Conservation (phyloP, 2,888 invertebrate species). For the Eristalinus aeneus region DNA sequence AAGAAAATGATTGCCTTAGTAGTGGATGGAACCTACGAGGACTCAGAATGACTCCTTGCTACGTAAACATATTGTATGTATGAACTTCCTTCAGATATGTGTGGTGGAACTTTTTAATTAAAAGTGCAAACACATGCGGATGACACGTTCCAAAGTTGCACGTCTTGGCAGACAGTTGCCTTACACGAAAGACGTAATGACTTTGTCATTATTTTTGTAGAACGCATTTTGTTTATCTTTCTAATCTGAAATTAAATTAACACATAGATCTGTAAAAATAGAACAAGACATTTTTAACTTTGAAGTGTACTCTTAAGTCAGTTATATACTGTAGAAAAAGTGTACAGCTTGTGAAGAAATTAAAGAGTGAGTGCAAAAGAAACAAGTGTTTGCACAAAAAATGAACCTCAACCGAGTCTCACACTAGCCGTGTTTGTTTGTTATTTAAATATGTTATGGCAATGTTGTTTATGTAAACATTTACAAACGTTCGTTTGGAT, state of each 20-base stretch:
- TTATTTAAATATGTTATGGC: too few relatives aligned
- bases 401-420: too few relatives aligned
- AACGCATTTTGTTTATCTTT: not conserved
- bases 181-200: not conserved
- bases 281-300: not conserved
- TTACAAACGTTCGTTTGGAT: too few relatives aligned
- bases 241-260: not conserved
- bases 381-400: not conserved
- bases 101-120: slow-evolving; percentile 43
- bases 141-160: slow-evolving; percentile 22
- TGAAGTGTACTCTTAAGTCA: not conserved
- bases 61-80: not conserved
- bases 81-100: slow-evolving; percentile 4
- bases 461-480: too few relatives aligned
- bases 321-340: not conserved
- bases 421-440: too few relatives aligned
- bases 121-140: slow-evolving; percentile 39
- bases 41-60: not conserved
- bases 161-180: slow-evolving; percentile 5
- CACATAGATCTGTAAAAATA: not conserved
- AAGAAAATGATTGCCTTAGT: not conserved
- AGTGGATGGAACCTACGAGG: not conserved
- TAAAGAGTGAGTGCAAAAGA: not conserved
- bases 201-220: not conserved
- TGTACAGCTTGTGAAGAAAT: not conserved